Evolutionary conservation across 37 sponge, comb jelly and placozoan species (phyloP).

Genomic region (Beroe forskalii): DNA sequence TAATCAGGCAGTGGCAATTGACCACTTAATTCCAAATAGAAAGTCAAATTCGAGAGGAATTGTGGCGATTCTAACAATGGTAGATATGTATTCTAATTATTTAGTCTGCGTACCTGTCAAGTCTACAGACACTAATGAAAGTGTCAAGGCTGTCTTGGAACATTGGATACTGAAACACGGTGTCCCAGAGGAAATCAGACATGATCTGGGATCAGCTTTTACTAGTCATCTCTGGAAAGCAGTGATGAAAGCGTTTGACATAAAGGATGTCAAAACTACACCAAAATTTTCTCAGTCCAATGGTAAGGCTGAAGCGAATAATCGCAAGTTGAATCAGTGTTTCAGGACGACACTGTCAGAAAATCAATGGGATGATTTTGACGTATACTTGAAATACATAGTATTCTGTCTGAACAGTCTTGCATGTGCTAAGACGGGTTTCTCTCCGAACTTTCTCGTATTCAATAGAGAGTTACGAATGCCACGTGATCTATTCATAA

Average conservation of each 20-base stretch:
- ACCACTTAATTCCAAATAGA: neutral
- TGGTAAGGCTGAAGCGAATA: slow-evolving; percentile 6
- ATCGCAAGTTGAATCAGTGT: neutral
- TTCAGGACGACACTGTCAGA: neutral
- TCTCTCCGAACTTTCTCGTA: neutral
- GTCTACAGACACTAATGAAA: neutral
- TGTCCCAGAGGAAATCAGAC: neutral
- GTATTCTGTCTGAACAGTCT: slow-evolving; percentile 20
- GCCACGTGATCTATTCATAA: slow-evolving; percentile 9
- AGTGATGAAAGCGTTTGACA: neutral
- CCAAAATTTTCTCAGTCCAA: neutral
- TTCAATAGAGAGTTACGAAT: neutral
- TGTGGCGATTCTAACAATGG: slow-evolving; percentile 6
- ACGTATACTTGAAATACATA: neutral
- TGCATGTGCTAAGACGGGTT: neutral
- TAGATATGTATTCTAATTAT: neutral
- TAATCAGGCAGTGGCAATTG: neutral
- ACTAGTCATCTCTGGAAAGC: neutral
- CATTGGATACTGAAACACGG: neutral
- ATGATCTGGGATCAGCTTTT: slow-evolving; percentile 26
- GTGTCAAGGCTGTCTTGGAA: neutral
- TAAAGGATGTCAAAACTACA: neutral
- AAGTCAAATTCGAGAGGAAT: neutral
- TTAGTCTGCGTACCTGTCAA: slow-evolving; percentile 13
- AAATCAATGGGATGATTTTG: neutral